phyloP scores from a whole-genome alignment of 1,140 invertebrate species.

The Caenorhabditis inopinata region DNA sequence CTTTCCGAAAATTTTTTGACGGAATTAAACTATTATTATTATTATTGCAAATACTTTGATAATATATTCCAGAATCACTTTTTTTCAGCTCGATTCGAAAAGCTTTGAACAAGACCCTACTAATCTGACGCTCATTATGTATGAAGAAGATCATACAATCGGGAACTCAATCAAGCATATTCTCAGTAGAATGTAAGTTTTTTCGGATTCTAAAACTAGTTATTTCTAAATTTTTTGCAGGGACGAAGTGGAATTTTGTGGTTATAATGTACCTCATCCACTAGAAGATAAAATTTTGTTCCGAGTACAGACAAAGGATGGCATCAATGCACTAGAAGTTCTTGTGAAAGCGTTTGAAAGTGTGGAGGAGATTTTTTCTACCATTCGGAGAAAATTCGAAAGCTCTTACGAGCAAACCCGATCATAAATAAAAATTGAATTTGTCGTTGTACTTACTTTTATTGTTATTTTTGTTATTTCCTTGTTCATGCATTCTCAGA shows the following conservation, averaged over 20 bases:
- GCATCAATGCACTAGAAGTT: constrained; percentile 22
- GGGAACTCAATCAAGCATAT: constrained; percentile 61
- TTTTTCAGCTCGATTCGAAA: constrained; percentile 46
- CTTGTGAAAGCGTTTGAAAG: constrained; percentile 40
- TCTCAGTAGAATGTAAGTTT: constrained; percentile 56
- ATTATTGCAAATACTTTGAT: too few relatives aligned
- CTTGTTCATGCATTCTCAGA: background rate
- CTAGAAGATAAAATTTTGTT: constrained; percentile 63
- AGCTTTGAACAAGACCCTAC: constrained; percentile 49
- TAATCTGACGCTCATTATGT: constrained; percentile 52
- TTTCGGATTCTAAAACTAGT: background rate
- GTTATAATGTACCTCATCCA: constrained; percentile 63
- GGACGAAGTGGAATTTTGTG: constrained; percentile 61
- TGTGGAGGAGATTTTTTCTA: constrained; percentile 22
- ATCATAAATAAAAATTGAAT: background rate
- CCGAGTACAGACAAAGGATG: constrained; percentile 54
- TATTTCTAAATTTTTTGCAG: constrained; percentile 44
- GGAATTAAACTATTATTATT: too few relatives aligned
- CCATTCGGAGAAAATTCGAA: constrained; percentile 45
- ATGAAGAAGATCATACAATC: constrained; percentile 62
- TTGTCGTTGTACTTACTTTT: background rate
- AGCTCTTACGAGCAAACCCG: background rate
- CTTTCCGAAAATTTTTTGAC: too few relatives aligned
- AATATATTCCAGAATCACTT: background rate
- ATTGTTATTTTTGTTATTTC: constrained; percentile 42